Percentiles rank a stretch among this genome's conserved stretches.
phyloP scores from a whole-genome alignment of 2,797 vertebrate genomes.

The Lutjanus campechanus region DNA sequence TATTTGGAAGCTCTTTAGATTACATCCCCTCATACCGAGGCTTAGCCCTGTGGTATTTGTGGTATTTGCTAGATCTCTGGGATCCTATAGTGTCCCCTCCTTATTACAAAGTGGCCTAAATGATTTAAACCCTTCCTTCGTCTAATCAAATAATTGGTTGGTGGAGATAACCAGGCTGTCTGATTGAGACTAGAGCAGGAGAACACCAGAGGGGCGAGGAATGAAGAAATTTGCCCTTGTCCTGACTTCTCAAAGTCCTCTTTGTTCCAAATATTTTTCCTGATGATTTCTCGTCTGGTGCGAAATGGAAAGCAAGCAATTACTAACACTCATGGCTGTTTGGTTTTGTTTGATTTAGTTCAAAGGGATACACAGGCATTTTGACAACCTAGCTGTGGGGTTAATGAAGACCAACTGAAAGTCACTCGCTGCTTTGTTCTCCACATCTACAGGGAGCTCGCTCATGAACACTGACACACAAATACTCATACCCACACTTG shows the following conservation, averaged over 20 bases:
- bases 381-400: conserved; percentile 43
- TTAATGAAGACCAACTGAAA: conserved; percentile 65
- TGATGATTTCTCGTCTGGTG: conserved; percentile 39
- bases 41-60: conserved; percentile 75
- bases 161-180: conserved; percentile 76
- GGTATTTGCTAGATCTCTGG: conserved; percentile 72
- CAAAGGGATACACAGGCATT: conserved; percentile 33
- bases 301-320: conserved; percentile 33
- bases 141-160: conserved; percentile 88
- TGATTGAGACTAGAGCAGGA: conserved; percentile 70
- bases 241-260: conserved; percentile 71
- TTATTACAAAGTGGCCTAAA: conserved; percentile 80
- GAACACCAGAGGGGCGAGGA: conserved; percentile 63
- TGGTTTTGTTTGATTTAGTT: conserved; percentile 54
- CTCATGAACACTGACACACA: conserved; percentile 43
- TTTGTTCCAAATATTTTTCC: conserved; percentile 57
- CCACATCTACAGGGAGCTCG: conserved; percentile 19
- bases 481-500: conserved; percentile 1
- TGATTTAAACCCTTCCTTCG: conserved; percentile 77
- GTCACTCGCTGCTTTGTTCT: conserved; percentile 47
- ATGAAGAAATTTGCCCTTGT: conserved; percentile 75
- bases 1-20: conserved; percentile 63
- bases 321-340: conserved; percentile 22
- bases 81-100: conserved; percentile 67
- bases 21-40: conserved; percentile 71